These are phyloP conservation scores for Ectobius pallidus DNA, from an alignment of 2,888 invertebrate species.

Conservation along the genomic window DNA sequence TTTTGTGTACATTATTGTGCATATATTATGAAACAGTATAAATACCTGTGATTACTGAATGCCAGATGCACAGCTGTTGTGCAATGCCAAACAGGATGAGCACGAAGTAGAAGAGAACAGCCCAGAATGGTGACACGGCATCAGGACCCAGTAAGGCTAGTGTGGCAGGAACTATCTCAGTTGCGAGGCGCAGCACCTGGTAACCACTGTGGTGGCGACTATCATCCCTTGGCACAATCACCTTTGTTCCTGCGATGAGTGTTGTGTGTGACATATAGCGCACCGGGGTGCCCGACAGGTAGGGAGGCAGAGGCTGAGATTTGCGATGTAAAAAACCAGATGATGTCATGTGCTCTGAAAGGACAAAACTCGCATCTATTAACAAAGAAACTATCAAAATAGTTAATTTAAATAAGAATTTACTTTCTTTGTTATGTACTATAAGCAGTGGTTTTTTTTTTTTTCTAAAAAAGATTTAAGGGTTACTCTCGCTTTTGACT, in stretches of 20 bases:
- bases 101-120: conserved; percentile 83
- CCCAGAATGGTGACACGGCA: conserved; percentile 85
- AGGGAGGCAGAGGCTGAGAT: conserved; percentile 66
- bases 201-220: conserved; percentile 66
- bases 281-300: conserved; percentile 67
- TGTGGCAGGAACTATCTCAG: conserved; percentile 89
- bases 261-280: conserved; percentile 74
- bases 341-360: conserved; percentile 71
- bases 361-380: not conserved
- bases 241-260: conserved; percentile 72
- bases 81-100: conserved; percentile 86
- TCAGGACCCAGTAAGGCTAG: conserved; percentile 76
- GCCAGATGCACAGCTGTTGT: conserved; percentile 90
- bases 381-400: no score
- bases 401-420: no score
- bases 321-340: conserved; percentile 72
- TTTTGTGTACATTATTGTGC: no score
- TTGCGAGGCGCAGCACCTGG: conserved; percentile 82
- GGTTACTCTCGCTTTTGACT: no score
- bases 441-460: no score
- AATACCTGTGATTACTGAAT: conserved; percentile 85
- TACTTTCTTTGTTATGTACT: no score
- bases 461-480: no score
- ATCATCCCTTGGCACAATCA: conserved; percentile 63
- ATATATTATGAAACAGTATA: no score